Evolutionary conservation across 2,113 vertebrate genomes (phyloP).

Genomic region (Noturus placidus): DNA sequence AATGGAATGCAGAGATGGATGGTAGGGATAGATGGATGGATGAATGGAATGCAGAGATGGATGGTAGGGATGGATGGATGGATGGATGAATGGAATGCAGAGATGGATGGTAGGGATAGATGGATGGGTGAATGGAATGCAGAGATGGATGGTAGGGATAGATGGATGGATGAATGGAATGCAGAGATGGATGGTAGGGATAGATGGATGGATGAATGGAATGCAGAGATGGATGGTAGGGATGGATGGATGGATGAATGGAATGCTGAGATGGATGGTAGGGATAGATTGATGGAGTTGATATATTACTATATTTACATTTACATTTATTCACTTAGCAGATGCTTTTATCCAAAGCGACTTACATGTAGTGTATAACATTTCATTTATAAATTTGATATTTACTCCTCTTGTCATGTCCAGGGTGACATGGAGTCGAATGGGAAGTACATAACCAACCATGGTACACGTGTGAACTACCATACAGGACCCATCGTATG

Average conservation of each 20-base stretch:
- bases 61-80: background rate
- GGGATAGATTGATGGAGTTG: background rate
- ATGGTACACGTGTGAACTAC: conserved; percentile 82
- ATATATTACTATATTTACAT: background rate
- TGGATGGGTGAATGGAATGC: background rate
- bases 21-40: background rate
- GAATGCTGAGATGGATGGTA: background rate
- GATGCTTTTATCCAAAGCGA: too few species aligned
- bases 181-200: background rate
- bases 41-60: too few species aligned
- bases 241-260: background rate
- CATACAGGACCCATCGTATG: conserved; percentile 93
- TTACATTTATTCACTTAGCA: too few species aligned
- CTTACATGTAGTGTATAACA: background rate
- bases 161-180: background rate
- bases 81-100: background rate
- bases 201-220: background rate
- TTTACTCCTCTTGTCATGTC: background rate
- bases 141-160: background rate
- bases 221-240: background rate
- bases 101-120: background rate
- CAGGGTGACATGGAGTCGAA: conserved; percentile 99
- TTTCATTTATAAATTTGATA: background rate
- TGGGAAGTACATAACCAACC: conserved; percentile 90
- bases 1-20: too few species aligned